phyloP scores from a whole-genome alignment of 2,797 vertebrate species.

The Borostomias antarcticus region DNA sequence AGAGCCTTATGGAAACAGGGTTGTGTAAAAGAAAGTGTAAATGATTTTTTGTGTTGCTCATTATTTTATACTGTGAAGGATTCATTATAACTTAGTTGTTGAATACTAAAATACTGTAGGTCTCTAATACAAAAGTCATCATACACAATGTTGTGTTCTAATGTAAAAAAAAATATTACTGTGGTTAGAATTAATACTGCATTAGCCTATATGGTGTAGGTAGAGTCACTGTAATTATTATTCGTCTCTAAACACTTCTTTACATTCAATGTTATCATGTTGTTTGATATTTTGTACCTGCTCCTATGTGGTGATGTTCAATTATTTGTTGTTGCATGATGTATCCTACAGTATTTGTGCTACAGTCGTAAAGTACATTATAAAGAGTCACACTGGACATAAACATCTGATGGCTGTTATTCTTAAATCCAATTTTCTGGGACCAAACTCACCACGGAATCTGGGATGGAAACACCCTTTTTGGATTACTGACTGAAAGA shows the following conservation, averaged over 20 bases:
- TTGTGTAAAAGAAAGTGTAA: constrained; percentile 54
- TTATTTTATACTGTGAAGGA: constrained; percentile 52
- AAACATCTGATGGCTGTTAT: constrained; percentile 38
- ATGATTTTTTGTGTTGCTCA: constrained; percentile 49
- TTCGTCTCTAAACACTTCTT: constrained; percentile 56
- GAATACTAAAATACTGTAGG: constrained; percentile 58
- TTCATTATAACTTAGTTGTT: constrained; percentile 46
- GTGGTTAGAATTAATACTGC: constrained; percentile 61
- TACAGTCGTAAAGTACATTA: constrained; percentile 51
- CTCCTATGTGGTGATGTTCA: constrained; percentile 65
- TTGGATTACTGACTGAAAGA: constrained; percentile 55
- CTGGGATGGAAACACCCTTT: constrained; percentile 44
- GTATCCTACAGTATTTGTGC: constrained; percentile 58
- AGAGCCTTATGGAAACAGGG: constrained; percentile 77
- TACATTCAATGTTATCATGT: constrained; percentile 55
- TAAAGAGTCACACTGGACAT: constrained; percentile 48
- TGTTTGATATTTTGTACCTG: constrained; percentile 78
- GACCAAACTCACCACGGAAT: constrained; percentile 29
- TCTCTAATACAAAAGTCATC: constrained; percentile 53
- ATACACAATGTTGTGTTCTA: constrained; percentile 64
- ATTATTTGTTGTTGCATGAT: constrained; percentile 82
- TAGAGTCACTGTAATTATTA: constrained; percentile 66
- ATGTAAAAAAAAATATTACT: constrained; percentile 75
- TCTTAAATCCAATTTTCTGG: constrained; percentile 15
- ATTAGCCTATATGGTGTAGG: constrained; percentile 62